Evolutionary conservation across 1,140 invertebrate species (phyloP), one percentile per base, ranked within the genome.

Genomic region (Pseudomyrmex concolor): DNA sequence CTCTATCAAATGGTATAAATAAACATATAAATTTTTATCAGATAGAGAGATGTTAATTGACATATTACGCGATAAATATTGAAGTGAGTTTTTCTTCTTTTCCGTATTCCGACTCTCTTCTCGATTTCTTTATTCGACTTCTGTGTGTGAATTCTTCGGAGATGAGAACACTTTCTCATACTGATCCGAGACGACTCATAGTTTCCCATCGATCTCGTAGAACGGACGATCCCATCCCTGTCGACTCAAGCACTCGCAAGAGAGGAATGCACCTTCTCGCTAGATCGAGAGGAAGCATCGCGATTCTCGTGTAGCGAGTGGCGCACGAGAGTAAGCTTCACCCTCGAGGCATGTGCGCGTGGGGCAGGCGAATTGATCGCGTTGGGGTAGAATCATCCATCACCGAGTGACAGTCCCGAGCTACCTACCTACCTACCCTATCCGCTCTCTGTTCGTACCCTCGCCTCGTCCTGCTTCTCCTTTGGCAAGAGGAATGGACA

Each of bases 351-450:
- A 84, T 84, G 88, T 89, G 84, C 88, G 83, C 87, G 81, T 83
- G 50, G 72, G 84, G 90, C 89, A 90, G 90, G 91, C 92, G 93
- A 94, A 94, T 94, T 94, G 93, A 94, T 94, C 92, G 92, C 85
- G 91, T 91, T 89, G 89, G 90, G 92, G 90, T 91, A 92, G 91
- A 94, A 92, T 94, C 92, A 94, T 94, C 92, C 92, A 94, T 93
- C 93, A 93, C 92, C 87, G 88, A 92, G 92, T 93, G 93, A 94
- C 93, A 93, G 93, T 90, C 84, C 90, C 82, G 90, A 92, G 91
- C 92, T 89, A 91, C 87, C 90, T 89, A 72, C 86, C 62, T 51
- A 10, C 25, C 55, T 12, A 12, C 15, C 51, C 66, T 87, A 86
- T 88, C 88, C 86, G 81, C 84, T 85, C 90, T 80, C 62, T 86